Conservation (phyloP, 2,888 invertebrate genomes). For the Drosophila subquinaria region DNA sequence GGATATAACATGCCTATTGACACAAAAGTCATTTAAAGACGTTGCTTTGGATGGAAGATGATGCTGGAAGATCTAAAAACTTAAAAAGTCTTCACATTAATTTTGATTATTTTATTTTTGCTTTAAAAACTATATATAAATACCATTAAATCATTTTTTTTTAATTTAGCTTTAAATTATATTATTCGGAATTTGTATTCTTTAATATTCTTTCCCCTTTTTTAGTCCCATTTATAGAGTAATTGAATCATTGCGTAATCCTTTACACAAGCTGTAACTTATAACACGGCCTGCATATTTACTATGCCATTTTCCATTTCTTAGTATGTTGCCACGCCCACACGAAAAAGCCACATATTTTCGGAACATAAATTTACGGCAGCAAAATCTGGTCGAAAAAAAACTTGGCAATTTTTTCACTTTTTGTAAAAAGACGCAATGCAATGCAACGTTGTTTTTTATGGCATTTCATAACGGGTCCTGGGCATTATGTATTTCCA, state of each 20-base stretch:
- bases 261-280: slow-evolving; percentile 19
- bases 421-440: slow-evolving; percentile 28
- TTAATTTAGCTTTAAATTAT: not conserved
- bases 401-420: slow-evolving; percentile 14
- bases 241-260: slow-evolving; percentile 19
- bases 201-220: not conserved
- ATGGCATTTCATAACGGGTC: slow-evolving; percentile 43
- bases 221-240: not conserved
- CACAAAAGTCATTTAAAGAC: slow-evolving; percentile 11
- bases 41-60: not conserved
- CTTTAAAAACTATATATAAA: not conserved
- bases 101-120: not conserved
- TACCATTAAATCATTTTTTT: too few species aligned
- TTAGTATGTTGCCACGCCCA: slow-evolving; percentile 25
- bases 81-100: not conserved
- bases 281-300: slow-evolving; percentile 19
- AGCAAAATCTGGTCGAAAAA: slow-evolving; percentile 42
- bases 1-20: not conserved
- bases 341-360: slow-evolving; percentile 61
- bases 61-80: not conserved
- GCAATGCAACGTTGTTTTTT: slow-evolving; percentile 58
- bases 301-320: slow-evolving; percentile 26
- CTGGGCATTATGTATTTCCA: slow-evolving; percentile 60
- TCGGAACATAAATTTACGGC: slow-evolving; percentile 63
- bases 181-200: too few species aligned